Base-by-base conservation (phyloP, 2,113 vertebrate species). In the Actinemys pallida region DNA sequence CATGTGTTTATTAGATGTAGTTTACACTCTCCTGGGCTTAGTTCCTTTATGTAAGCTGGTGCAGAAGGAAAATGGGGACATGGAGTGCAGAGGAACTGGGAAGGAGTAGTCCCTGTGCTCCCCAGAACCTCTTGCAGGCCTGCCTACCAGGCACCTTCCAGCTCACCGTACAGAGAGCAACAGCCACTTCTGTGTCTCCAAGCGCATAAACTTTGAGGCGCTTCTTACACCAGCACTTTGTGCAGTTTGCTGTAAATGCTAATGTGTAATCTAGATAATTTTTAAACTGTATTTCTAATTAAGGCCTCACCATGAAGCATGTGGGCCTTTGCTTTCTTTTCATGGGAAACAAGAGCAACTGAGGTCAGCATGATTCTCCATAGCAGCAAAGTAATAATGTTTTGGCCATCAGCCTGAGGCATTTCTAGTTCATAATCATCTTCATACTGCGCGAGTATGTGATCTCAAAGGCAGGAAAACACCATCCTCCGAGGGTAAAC, bases 221-320 rank as follows among this genome's bases (percentile, higher is more conserved):
- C 94, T 90, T 88, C 72, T n/a, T 88, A 82, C 27, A 20, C 12
- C 14, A 86, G 24, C 31, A 25, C 7, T 80, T 86, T 42, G 16
- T 20, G 4, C 16, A 57, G 1, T 35, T 94, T 88, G 24, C 14
- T 14, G 56, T 92, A 17, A 57, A 92, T 87, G 39, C 13, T 59
- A 20, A 59, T 50, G 45, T 54, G 57, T 69, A 69, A 69, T n/a
- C 16, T n/a, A 69, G 88, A n/a, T 0, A 4, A 22, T 87, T 90
- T 89, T 49, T 22, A 56, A 25, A 45, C 13, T 49, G 84, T 5
- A 7, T 69, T 91, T 93, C 80, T 86, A 95, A 94, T 93, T 82
- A 85, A 83, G 39, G 22, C n/a, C 83, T 57, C 49, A 62, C 4
- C 93, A 86, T 35, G 49, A 89, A 17, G 59, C 0, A 94, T 56